phyloP scores from a whole-genome alignment of 2,113 vertebrate species.

The human (Homo sapiens) region GRCh38 chr11:7565001-7565500 shows the following conservation, averaged over 20 bases:
- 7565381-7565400: neutral
- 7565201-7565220: neutral
- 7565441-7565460: neutral
- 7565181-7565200: neutral
- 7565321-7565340: neutral
- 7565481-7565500: neutral
- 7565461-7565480: neutral
- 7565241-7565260: neutral
- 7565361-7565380: neutral
- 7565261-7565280: neutral
- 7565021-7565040: neutral
- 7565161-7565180: neutral
- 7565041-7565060: neutral
- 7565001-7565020: neutral
- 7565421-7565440: neutral
- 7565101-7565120: neutral
- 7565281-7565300: neutral
- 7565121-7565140: neutral
- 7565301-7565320: neutral
- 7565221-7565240: neutral
- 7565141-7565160: rapidly evolving
- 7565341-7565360: neutral
- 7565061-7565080: neutral
- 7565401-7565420: neutral
- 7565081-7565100: neutral